Evolutionary conservation across 2,113 vertebrate genomes (phyloP), one percentile per base, ranked within the genome.

Genomic region (Onychorhynchus coronatus): DNA sequence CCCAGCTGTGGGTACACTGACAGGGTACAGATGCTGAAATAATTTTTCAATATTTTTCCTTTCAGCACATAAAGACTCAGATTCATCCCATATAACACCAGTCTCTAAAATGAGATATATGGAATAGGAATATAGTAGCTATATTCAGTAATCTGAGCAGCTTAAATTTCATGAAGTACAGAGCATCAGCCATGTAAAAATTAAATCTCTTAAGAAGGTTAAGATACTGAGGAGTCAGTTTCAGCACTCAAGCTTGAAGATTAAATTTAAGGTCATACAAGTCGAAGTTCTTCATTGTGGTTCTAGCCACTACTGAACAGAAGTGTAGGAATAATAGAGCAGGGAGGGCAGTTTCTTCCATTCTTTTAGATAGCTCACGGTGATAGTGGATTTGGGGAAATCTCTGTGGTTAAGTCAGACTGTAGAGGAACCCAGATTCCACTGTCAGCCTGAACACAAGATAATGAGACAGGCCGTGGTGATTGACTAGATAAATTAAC

Each of bases 191-290:
- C 2, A 0, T 82, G 52, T 79, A 52, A 82, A 96, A 95, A 58
- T 44, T 74, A 91, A 92, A 89, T 87, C 73, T 80, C 68, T 87
- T 92, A 93, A 89, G 84, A 89, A 89, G 81, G 42, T 89, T 91
- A 73, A 70, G 55, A 62, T 83, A 58, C 47, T n/a, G 52, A 96
- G 53, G 56, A 77, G 55, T 78, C 65, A 27, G 14, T 85, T 97
- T 91, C 85, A 59, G 42, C 30, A 33, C 56, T 78, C 35, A 56
- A 30, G 55, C 39, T 52, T 82, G 61, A 94, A 88, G 89, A 53
- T 80, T 79, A 78, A 91, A 74, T 87, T 75, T 59, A 70, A 88
- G 16, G 50, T 33, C 47, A 14, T 52, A 20, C 10, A 87, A 85
- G 59, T 91, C 18, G 58, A 49, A 92, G 66, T 77, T 81, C 52